These are phyloP conservation scores for Porites cylindrica DNA, from an alignment of 92 coral and sea anemone species.

Conservation along the genomic window DNA sequence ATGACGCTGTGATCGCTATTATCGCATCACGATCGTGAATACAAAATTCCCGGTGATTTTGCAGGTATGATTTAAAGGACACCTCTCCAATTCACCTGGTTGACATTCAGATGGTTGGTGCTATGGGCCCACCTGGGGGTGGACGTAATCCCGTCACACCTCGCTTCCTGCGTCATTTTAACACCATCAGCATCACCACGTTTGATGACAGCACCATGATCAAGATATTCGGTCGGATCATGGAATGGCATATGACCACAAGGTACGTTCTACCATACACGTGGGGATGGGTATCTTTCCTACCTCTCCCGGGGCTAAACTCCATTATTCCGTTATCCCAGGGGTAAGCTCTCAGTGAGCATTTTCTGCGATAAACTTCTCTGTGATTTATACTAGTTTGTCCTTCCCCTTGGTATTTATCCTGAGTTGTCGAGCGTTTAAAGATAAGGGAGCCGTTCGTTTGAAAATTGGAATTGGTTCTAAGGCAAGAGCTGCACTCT, in stretches of 20 bases:
- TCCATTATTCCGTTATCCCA: too few species aligned
- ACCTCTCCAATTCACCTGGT: conserved; percentile 97
- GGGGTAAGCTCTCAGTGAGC: too few species aligned
- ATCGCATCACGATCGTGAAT: too few species aligned
- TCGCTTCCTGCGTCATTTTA: conserved; percentile 97
- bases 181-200: conserved; percentile 95
- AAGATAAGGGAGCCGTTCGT: too few species aligned
- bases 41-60: neutral
- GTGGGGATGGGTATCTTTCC: neutral
- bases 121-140: conserved; percentile 99
- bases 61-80: conserved; percentile 97
- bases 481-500: too few species aligned
- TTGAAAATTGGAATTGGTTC: too few species aligned
- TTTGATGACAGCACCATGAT: conserved; percentile 97
- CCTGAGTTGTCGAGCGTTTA: too few species aligned
- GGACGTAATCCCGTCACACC: conserved; percentile 98
- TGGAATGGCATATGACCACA: conserved; percentile 97
- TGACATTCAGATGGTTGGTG: conserved; percentile 96
- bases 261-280: conserved; percentile 59
- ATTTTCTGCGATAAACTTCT: too few species aligned
- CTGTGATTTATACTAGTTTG: too few species aligned
- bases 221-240: conserved; percentile 96
- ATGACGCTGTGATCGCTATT: too few species aligned
- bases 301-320: too few species aligned
- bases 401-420: too few species aligned